Evolutionary conservation across 2,797 vertebrate genomes (phyloP).

Genomic region (Garrulus glandarius): DNA sequence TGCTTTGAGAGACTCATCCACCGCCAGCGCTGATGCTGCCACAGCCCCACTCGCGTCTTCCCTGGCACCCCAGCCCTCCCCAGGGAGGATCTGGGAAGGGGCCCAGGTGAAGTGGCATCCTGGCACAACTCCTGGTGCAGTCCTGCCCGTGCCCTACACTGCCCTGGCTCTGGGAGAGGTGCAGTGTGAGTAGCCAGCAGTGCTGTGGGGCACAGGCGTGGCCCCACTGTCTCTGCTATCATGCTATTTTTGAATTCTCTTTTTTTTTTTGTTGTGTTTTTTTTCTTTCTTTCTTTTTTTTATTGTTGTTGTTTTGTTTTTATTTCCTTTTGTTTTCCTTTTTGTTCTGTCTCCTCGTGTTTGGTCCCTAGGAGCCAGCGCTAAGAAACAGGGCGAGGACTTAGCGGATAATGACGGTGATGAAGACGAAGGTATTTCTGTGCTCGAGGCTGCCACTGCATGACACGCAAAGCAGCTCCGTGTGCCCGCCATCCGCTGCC

Average conservation of each 20-base stretch:
- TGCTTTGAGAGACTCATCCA: neutral
- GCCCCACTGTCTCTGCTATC: slow-evolving; percentile 75
- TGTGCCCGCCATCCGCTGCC: slow-evolving; percentile 67
- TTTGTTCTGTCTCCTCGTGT: slow-evolving; percentile 88
- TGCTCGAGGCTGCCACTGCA: slow-evolving; percentile 83
- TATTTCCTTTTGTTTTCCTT: slow-evolving; percentile 70
- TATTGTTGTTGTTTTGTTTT: slow-evolving; percentile 61
- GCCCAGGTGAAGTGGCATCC: neutral
- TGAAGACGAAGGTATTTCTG: slow-evolving; percentile 99
- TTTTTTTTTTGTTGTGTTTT: slow-evolving; percentile 68
- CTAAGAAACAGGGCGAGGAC: slow-evolving; percentile 99
- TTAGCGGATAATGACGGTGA: slow-evolving; percentile 99
- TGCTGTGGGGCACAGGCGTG: slow-evolving; percentile 31
- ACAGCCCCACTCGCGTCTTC: neutral
- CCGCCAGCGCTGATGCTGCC: neutral
- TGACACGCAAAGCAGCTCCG: slow-evolving; percentile 68
- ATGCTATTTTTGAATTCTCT: slow-evolving; percentile 92
- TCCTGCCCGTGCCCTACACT: neutral
- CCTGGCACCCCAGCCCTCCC: neutral
- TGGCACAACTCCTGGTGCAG: neutral
- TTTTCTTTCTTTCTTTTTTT: neutral
- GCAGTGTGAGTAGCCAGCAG: slow-evolving; percentile 52
- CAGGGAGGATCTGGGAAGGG: neutral
- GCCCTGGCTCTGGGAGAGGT: slow-evolving; percentile 40
- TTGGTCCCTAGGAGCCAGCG: slow-evolving; percentile 94